Conservation (phyloP, 2,888 invertebrate species). For the Dasysyrphus albostriatus region DNA sequence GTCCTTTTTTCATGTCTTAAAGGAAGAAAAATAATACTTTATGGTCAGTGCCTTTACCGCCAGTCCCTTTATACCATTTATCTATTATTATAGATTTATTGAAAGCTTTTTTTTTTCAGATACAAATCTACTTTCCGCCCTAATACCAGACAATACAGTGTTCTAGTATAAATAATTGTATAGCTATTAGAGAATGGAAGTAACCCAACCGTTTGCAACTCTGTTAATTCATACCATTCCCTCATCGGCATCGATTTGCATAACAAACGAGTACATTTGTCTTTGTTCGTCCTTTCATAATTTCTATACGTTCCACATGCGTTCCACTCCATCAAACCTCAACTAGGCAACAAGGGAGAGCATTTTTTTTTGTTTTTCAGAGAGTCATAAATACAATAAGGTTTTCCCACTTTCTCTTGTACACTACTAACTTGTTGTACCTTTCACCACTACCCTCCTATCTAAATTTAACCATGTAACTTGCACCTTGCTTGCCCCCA, state of each 20-base stretch:
- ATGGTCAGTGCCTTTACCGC: background rate
- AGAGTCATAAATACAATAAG: constrained; percentile 23
- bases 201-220: constrained; percentile 22
- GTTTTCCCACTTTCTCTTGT: constrained; percentile 54
- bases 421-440: constrained; percentile 73
- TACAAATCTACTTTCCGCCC: constrained; percentile 35
- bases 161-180: constrained; percentile 14
- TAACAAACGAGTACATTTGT: constrained; percentile 49
- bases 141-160: background rate
- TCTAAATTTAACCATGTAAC: constrained; percentile 45
- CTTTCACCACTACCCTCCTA: constrained; percentile 3
- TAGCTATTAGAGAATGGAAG: constrained; percentile 15
- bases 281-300: constrained; percentile 39
- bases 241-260: constrained; percentile 48
- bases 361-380: background rate
- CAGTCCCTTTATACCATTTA: background rate
- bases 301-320: constrained; percentile 37
- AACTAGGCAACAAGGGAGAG: background rate
- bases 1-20: background rate
- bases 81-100: constrained; percentile 20
- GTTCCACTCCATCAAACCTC: constrained; percentile 18
- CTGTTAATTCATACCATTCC: constrained; percentile 35
- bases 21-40: background rate
- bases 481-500: constrained; percentile 52
- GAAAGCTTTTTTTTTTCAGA: constrained; percentile 19